These are phyloP conservation scores for Salticus scenicus DNA, from an alignment of 2,888 invertebrate genomes.

Conservation along the genomic window DNA sequence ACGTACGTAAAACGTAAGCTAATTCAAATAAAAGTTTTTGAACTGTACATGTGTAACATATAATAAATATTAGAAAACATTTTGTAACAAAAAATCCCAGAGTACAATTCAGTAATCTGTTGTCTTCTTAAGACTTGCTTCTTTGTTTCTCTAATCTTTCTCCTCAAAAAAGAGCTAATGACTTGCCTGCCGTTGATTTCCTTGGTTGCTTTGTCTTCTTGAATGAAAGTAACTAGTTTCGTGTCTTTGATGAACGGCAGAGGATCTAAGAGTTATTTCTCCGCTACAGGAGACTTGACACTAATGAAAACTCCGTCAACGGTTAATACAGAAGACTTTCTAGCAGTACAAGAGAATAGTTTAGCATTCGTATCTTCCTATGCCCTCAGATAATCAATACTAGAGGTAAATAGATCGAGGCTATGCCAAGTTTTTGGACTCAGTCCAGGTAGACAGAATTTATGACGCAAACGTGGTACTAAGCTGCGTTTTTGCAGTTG, in stretches of 20 bases:
- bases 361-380: conserved; percentile 16
- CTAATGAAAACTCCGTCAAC: conserved; percentile 35
- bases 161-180: conserved; percentile 8
- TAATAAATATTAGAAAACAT: no score
- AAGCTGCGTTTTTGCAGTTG: conserved; percentile 3
- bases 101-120: no score
- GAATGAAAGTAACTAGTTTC: conserved; percentile 22
- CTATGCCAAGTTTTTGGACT: conserved; percentile 18
- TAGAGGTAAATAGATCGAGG: conserved; percentile 17
- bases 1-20: no score
- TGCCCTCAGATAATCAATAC: conserved; percentile 14
- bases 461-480: conserved; percentile 1
- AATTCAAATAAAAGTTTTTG: no score
- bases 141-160: neutral
- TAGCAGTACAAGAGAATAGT: neutral
- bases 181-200: conserved; percentile 15
- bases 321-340: conserved; percentile 11
- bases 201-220: conserved; percentile 11
- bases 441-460: conserved; percentile 4
- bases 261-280: conserved; percentile 17
- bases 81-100: no score
- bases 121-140: neutral
- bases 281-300: conserved; percentile 25
- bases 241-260: conserved; percentile 20
- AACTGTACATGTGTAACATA: no score